A percentile compares a stretch with the other conserved stretches of the same genome.
These are phyloP conservation scores for Opisthocomus hoazin DNA, from an alignment of 2,113 vertebrate species.

Conservation along the genomic window DNA sequence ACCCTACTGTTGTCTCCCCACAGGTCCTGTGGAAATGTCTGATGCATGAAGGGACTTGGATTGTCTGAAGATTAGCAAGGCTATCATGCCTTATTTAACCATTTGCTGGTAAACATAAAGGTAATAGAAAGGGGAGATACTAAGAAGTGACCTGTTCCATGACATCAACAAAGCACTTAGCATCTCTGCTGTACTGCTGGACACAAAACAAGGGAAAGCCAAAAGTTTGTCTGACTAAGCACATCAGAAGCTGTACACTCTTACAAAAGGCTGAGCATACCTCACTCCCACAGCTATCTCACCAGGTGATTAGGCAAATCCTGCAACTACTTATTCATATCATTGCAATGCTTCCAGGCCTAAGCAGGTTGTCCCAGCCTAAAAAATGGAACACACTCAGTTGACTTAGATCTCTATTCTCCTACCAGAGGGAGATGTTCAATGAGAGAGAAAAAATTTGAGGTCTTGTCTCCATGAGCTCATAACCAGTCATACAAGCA, in stretches of 20 bases:
- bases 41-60: neutral
- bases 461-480: neutral
- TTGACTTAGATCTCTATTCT: neutral
- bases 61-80: neutral
- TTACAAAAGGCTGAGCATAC: neutral
- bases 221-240: neutral
- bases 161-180: neutral
- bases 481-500: neutral
- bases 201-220: neutral
- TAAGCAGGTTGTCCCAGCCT: neutral
- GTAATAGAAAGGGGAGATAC: neutral
- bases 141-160: neutral
- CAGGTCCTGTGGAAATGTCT: neutral
- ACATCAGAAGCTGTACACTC: neutral
- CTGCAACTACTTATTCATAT: neutral
- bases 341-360: neutral
- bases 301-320: neutral
- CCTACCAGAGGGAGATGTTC: neutral
- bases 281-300: neutral
- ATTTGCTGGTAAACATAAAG: neutral
- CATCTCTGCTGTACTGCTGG: neutral
- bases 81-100: neutral
- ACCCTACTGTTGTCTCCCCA: neutral
- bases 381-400: neutral
- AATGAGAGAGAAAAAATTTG: neutral